Base-by-base conservation (phyloP, 2,113 vertebrate genomes). In the Stigmatopora argus region DNA sequence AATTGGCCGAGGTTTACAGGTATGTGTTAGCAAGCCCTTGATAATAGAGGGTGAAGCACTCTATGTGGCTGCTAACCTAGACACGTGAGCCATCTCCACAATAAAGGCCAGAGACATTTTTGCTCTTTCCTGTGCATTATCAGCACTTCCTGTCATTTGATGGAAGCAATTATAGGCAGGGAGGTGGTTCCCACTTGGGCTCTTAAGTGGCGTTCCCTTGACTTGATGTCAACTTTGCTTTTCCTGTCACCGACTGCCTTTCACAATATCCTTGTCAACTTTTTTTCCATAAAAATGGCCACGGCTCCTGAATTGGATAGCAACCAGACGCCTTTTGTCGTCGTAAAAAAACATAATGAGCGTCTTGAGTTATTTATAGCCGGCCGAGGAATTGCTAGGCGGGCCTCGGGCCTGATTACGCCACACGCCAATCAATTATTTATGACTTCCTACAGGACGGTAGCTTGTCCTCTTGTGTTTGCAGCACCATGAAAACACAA, bases 351-450 rank as follows among this genome's bases (percentile, higher is more conserved):
- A 75, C 79, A 68, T 88, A 85, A 89, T 87, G 89, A 86, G 83
- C 73, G 71, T 87, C 87, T 88, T 88, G 85, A 84, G 85, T 89
- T 91, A 90, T 90, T 89, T 90, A 89, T 89, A 89, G 87, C 74
- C 70, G 64, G 81, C 87, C 82, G 81, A 89, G 74, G 87, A 83
- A 86, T 87, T 80, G 82, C 85, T 82, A 78, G 77, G 77, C 84
- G 71, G 53, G 79, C 87, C 83, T 74, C 73, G 34, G 77, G 85
- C 73, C 84, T 86, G 80, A 86, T 91, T 88, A 87, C 86, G 83
- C 87, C 76, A 86, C 88, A 87, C 85, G 85, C 83, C 87, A 88
- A 86, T 91, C 89, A 89, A 87, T 89, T 89, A 90, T 91, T 86
- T 87, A 89, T 83, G 86, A 84, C 77, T 86, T 88, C 87, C 83